These are phyloP conservation scores for Rhodophaea formosa DNA, from an alignment of 2,888 invertebrate genomes.

Conservation along the genomic window DNA sequence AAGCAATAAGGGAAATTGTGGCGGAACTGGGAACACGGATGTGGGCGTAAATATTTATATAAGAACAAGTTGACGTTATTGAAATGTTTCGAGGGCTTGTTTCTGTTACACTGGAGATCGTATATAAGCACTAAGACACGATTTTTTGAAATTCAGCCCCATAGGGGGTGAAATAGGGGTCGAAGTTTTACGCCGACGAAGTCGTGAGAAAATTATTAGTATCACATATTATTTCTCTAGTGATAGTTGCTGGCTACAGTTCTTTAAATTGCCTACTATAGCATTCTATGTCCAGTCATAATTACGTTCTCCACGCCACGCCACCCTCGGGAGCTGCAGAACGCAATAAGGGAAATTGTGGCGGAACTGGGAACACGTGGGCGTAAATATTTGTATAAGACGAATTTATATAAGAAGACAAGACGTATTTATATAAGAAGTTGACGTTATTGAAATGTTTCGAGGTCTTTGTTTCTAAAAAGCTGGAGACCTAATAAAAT, in stretches of 20 bases:
- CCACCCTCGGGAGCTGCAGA: conserved; percentile 21
- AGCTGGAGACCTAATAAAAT: too few relatives aligned
- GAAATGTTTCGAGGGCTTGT: background rate
- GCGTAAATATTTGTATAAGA: conserved; percentile 4
- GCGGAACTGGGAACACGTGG: background rate
- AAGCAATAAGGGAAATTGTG: conserved; percentile 33
- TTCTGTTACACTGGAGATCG: background rate
- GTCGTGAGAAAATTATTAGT: too few relatives aligned
- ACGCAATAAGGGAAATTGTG: conserved; percentile 33
- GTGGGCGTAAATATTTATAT: conserved; percentile 6
- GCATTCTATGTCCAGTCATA: background rate
- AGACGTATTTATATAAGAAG: too few relatives aligned
- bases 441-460: background rate
- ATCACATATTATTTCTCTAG: too few relatives aligned
- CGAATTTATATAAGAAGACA: too few relatives aligned
- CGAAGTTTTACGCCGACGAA: too few relatives aligned
- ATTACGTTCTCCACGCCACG: conserved; percentile 9
- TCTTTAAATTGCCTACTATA: background rate
- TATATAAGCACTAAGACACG: too few relatives aligned
- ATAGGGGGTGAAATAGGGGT: too few relatives aligned
- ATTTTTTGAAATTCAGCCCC: too few relatives aligned
- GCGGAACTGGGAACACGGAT: background rate
- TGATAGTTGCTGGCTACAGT: too few relatives aligned
- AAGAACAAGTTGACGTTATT: background rate
- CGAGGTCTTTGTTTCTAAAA: background rate